Evolutionary conservation across 2,113 vertebrate species (phyloP), one percentile per base, ranked within the genome.

Genomic region (Archocentrus centrarchus): DNA sequence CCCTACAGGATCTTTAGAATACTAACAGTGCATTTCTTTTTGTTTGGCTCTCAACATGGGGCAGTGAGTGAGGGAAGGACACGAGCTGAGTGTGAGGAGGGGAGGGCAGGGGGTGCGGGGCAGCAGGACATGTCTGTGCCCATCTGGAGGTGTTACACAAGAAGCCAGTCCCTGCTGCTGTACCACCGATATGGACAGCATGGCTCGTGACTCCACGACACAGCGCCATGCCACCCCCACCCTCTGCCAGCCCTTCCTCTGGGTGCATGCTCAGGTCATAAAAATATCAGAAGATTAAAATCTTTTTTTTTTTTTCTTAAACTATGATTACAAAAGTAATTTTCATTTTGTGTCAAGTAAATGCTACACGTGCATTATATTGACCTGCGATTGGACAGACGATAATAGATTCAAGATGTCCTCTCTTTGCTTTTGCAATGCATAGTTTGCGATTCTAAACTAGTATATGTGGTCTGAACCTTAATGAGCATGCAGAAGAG

Each of bases 371-470:
- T 91, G 94, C 91, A 95, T 95, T 93, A 32, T 86, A 32, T 88
- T 92, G 87, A 94, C 90, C 83, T 88, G 91, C 80, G 77, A 91
- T 93, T 91, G 83, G 68, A 86, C 77, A 78, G 89, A 89, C 83
- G 57, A 89, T 18, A 27, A 55, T 59, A 78, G 84, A 85, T 80
- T 89, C 41, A 61, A 63, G 70, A 70, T 60, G 59, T 92, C 90
- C 81, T 89, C 86, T 89, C 75, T 82, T 89, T 90, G 82, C 81
- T 91, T 94, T 94, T 94, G 93, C 89, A 91, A 95, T 96, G 95
- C 95, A 96, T 96, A 95, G 94, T 93, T 93, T 94, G 85, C 86
- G 89, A 91, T 78, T 90, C 91, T 94, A 92, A 90, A 90, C 93
- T 93, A 93, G 82, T 83, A 86, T 90, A 89, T 85, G 92, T 93